Percentiles rank a stretch among this genome's conserved stretches.
Evolutionary conservation across 2,113 vertebrate species (phyloP).

Genomic region (Pterocles orientalis): DNA sequence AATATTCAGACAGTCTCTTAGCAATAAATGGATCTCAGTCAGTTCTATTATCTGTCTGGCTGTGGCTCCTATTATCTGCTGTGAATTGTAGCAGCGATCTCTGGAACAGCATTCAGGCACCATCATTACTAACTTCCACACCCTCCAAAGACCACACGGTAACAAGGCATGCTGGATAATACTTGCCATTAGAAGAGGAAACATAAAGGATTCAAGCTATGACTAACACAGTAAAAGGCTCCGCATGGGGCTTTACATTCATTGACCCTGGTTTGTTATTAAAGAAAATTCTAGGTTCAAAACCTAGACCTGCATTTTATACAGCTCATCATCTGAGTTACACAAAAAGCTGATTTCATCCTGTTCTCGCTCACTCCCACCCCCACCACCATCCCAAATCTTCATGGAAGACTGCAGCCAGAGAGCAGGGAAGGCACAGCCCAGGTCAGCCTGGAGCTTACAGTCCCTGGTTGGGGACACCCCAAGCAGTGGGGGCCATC

Average conservation of each 20-base stretch:
- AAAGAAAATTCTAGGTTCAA: constrained; percentile 69
- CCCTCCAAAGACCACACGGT: constrained; percentile 69
- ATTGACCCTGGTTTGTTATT: constrained; percentile 71
- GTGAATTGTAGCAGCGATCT: constrained; percentile 78
- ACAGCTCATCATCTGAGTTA: constrained; percentile 9
- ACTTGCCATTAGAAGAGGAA: constrained; percentile 75
- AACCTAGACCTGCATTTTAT: constrained; percentile 47
- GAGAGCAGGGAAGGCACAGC: not conserved
- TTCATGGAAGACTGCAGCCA: not conserved
- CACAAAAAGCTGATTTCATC: not conserved
- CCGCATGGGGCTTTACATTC: constrained; percentile 68
- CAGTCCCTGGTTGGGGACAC: not conserved
- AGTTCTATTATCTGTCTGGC: constrained; percentile 80
- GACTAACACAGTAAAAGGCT: constrained; percentile 76
- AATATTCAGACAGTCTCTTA: constrained; percentile 81
- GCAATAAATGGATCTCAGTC: constrained; percentile 80
- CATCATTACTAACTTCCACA: constrained; percentile 77
- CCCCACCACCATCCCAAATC: not conserved
- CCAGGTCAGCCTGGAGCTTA: not conserved
- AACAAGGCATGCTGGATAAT: constrained; percentile 73
- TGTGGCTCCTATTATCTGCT: constrained; percentile 77
- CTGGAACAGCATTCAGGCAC: constrained; percentile 75
- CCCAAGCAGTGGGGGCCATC: accelerated
- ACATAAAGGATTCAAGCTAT: constrained; percentile 78
- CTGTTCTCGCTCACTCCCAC: not conserved